phyloP scores from a whole-genome alignment of 2,888 invertebrate genomes.

The Allolobophora icterica region DNA sequence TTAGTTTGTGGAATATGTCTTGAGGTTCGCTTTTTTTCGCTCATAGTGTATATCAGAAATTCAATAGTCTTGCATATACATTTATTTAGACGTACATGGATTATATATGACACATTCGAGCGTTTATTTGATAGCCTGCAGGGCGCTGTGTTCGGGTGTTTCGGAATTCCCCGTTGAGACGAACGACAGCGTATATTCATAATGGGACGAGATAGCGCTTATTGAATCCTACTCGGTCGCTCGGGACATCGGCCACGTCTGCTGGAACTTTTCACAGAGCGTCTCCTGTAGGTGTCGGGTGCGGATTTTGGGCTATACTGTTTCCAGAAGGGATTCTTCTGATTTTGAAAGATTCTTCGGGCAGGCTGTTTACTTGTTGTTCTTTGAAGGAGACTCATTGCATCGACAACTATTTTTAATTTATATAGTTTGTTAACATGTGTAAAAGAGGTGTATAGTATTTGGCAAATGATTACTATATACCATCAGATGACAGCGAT shows the following conservation, averaged over 20 bases:
- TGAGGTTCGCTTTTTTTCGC: neutral
- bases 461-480: too few relatives aligned
- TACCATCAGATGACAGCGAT: too few relatives aligned
- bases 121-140: neutral
- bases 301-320: neutral
- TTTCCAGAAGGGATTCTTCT: neutral
- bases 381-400: too few relatives aligned
- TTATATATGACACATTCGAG: neutral
- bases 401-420: too few relatives aligned
- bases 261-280: neutral
- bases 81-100: neutral
- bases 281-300: neutral
- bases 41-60: neutral
- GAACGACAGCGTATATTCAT: too few relatives aligned
- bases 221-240: neutral
- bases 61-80: neutral
- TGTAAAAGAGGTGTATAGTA: too few relatives aligned
- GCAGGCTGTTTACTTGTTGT: too few relatives aligned
- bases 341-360: neutral
- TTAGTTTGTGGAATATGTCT: neutral
- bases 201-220: conserved; percentile 7
- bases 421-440: too few relatives aligned
- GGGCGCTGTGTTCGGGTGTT: neutral
- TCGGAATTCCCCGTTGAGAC: neutral
- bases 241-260: neutral